phyloP scores from a whole-genome alignment of 1,140 invertebrate species.

The Ectropis grisescens region DNA sequence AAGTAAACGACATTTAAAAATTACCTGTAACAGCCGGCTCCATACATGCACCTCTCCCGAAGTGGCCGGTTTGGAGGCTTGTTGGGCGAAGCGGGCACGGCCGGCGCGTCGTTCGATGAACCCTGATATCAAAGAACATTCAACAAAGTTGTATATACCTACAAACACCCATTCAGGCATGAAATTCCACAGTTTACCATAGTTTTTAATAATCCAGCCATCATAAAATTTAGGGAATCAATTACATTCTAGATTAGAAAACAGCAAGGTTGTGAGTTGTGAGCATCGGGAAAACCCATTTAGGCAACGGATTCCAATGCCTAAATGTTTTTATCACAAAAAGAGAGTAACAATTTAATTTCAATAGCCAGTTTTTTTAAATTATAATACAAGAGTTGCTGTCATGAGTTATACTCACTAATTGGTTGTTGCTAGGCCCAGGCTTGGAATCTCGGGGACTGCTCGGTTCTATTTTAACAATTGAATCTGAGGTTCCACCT shows the following conservation, averaged over 20 bases:
- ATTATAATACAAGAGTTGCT: no score
- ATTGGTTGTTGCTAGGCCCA: slow-evolving; percentile 13
- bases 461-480: not conserved
- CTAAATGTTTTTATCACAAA: no score
- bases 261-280: no score
- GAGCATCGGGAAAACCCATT: slow-evolving; percentile 1
- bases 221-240: not conserved
- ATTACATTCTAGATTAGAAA: not conserved
- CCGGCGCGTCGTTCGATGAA: slow-evolving; percentile 5
- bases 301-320: no score
- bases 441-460: slow-evolving; percentile 1
- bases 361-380: no score
- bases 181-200: not conserved
- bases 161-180: not conserved
- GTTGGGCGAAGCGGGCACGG: slow-evolving; percentile 1
- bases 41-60: slow-evolving; percentile 50
- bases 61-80: slow-evolving; percentile 4
- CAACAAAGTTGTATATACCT: no score
- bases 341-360: no score
- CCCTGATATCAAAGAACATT: slow-evolving; percentile 1
- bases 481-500: no score
- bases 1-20: not conserved
- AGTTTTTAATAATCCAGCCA: not conserved
- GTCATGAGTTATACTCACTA: slow-evolving; percentile 10
- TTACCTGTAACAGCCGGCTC: slow-evolving; percentile 51